These are phyloP conservation scores for Ischnus inquisitorius DNA, from an alignment of 2,888 invertebrate genomes.

Conservation along the genomic window DNA sequence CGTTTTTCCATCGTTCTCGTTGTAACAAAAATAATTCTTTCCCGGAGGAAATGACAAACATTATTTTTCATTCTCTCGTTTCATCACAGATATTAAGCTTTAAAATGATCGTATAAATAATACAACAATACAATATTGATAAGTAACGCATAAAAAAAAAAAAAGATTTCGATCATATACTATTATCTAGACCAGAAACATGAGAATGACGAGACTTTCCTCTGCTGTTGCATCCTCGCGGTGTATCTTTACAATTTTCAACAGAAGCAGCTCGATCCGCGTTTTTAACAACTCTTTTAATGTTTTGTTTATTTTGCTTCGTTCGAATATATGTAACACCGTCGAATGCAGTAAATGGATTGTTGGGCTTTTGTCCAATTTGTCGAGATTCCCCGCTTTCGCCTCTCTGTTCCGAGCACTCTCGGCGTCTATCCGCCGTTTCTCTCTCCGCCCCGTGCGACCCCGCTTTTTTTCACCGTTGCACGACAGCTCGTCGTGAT, in stretches of 20 bases:
- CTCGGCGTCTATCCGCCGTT: constrained; percentile 15
- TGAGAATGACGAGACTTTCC: not conserved
- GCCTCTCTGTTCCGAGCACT: constrained; percentile 33
- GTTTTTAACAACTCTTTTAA: constrained; percentile 1
- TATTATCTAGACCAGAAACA: not conserved
- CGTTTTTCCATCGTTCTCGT: not conserved
- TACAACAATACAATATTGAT: too few species aligned
- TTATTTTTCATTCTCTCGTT: too few species aligned
- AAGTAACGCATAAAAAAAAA: too few species aligned
- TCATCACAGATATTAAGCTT: too few species aligned
- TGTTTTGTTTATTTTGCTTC: constrained; percentile 1
- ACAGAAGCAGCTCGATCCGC: constrained; percentile 16
- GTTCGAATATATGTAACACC: constrained; percentile 45
- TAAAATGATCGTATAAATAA: too few species aligned
- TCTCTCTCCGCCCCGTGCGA: constrained; percentile 25
- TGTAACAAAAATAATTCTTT: not conserved
- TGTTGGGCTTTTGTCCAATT: constrained; percentile 60
- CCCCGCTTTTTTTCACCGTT: constrained; percentile 51
- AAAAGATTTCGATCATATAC: not conserved
- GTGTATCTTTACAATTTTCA: not conserved
- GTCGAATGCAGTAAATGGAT: constrained; percentile 58
- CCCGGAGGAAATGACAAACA: not conserved
- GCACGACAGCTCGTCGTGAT: constrained; percentile 67
- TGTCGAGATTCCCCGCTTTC: constrained; percentile 37
- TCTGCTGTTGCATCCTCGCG: not conserved